phyloP scores from a whole-genome alignment of 1,140 invertebrate genomes.

The Apolygus lucorum region DNA sequence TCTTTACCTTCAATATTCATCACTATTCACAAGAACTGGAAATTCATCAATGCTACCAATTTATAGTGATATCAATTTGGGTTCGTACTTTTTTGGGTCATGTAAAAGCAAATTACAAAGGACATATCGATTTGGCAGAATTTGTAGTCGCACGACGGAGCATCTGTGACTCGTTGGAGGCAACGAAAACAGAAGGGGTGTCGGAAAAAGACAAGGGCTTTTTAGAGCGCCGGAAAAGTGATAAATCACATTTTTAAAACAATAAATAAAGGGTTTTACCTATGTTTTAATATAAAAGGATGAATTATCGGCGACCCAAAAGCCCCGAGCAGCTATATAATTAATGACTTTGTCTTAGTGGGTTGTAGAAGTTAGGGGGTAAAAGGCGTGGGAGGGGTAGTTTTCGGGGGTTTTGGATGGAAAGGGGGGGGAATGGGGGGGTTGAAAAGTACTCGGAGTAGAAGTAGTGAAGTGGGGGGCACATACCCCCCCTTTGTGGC shows the following conservation, averaged over 20 bases:
- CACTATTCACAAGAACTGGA: too few species aligned
- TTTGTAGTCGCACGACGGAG: too few species aligned
- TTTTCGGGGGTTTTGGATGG: not conserved
- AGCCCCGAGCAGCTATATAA: not conserved
- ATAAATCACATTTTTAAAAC: constrained; percentile 20
- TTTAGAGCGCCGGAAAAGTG: constrained; percentile 5
- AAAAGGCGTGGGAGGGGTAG: not conserved
- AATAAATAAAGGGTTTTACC: constrained; percentile 28
- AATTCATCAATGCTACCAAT: too few species aligned
- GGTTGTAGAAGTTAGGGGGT: not conserved
- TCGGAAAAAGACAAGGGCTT: too few species aligned
- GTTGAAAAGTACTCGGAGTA: not conserved
- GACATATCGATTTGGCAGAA: too few species aligned
- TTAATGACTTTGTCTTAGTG: constrained; percentile 27
- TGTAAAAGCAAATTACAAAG: too few species aligned
- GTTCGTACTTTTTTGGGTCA: too few species aligned
- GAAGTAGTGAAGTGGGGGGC: not conserved
- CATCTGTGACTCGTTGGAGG: too few species aligned
- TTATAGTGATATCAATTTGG: too few species aligned
- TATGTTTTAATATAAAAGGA: constrained; percentile 28
- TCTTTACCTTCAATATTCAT: too few species aligned
- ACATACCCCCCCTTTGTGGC: not conserved
- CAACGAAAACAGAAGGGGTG: too few species aligned
- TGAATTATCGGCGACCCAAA: constrained; percentile 17
- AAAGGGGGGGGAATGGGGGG: not conserved